Base-by-base conservation (phyloP, 2,797 vertebrate genomes). In the Anableps anableps region DNA sequence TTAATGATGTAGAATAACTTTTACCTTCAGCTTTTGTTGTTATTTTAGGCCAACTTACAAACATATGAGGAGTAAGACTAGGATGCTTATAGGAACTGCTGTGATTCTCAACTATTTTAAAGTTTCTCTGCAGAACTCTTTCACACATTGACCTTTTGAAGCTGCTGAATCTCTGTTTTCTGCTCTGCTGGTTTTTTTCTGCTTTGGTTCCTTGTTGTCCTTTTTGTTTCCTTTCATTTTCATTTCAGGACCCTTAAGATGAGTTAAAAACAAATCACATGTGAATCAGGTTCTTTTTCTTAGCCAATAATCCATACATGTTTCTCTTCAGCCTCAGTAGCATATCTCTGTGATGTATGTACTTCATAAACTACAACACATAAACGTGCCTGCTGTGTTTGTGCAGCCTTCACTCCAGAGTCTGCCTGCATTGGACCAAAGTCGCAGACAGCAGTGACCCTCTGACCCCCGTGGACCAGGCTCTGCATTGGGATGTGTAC, bases 391-490 rank as follows among this genome's bases (percentile, higher is more conserved):
- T 89, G 88, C 36, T 83, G 91, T 58, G 58, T 23, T 50, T 45
- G 4, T 5, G 73, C 76, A 85, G 81, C 81, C 53, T 88, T 80
- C 81, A 81, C 0, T 76, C 77, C 72, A 4, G 89, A 80, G 68
- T 92, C 76, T 1, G 88, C 79, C 9, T 86, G 78, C 77, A 95
- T 70, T 14, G 78, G 60, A 7, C 95, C 96, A 4, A 97, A 93
- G 85, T 96, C 86, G 84, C 97, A 97, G 50, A 96, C 70, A 0
- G 90, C 68, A 23, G 92, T 64, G 47, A 97, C 87, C 11, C 83
- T 60, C 0, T 90, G 58, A 36, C 92, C 79, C 0, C 96, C 95
- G 0, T 76, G 86, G 17, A 97, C 64, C 76, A 98, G 85, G n/a
- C 86, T 79, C 26, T 96, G 94, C 72, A 98, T 88, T 6, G 77